Evolutionary conservation across 1,140 invertebrate genomes (phyloP), one percentile per base, ranked within the genome.

Genomic region (Mycetomoellerius zeteki): DNA sequence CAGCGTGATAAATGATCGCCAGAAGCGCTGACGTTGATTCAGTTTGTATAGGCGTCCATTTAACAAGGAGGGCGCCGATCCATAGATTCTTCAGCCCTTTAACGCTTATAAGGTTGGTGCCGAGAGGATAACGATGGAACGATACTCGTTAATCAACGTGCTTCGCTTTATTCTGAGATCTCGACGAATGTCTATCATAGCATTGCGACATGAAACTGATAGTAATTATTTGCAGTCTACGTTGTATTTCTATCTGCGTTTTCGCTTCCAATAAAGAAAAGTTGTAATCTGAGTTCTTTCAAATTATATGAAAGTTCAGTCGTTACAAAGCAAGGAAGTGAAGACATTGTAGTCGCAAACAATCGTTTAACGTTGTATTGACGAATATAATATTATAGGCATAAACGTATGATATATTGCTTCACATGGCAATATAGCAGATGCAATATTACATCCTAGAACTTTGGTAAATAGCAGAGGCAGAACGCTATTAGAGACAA

Each of bases 101-200:
- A 91, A 91, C 88, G 56, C 77, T 84, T 87, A 84, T 90, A 89
- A 88, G 71, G 69, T 86, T 82, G 84, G 65, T 80, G 87, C 86
- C 78, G 67, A 78, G 78, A 76, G 86, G 73, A 86, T 90, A 88
- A 89, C 75, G 90, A 85, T 27, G 84, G 80, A 69, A 56, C 69
- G 85, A 58, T 82, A 73, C 85, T 88, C 91, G 86, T 91, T 91
- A 91, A 91, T 91, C 91, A 91, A 91, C 84, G 52, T 54, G 73
- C 47, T 50, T 75, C 71, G 78, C 76, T 82, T 90, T 86, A 82
- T 58, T 62, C 54, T 19, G 19, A 58, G 54, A 81, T 65, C 86
- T 27, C 58, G 52, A 69, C 64, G 47, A 43, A 86, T 85, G 27
- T 77, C 56, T 77, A 54, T 75, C 62, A 76, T 69, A 58, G 80